Evolutionary conservation across 2,113 vertebrate genomes (phyloP).

Genomic region (Dolichallabes microphthalmus): DNA sequence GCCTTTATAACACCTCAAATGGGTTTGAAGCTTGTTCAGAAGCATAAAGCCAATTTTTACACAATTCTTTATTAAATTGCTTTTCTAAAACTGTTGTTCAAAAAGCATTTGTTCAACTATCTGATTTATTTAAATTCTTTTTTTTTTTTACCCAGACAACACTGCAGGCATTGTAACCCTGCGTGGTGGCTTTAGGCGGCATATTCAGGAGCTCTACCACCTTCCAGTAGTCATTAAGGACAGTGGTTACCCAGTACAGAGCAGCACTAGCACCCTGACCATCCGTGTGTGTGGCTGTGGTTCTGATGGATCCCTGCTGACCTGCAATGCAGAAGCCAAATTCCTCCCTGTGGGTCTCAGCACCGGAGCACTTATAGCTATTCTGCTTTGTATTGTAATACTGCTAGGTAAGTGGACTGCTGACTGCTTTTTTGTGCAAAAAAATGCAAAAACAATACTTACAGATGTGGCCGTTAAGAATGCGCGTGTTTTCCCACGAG

Average conservation of each 20-base stretch:
- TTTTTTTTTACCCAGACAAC: slow-evolving; percentile 78
- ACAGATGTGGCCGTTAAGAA: too few relatives aligned
- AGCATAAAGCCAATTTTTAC: neutral
- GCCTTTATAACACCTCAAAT: neutral
- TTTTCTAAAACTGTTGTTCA: neutral
- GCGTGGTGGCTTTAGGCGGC: slow-evolving; percentile 85
- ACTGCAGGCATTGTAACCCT: slow-evolving; percentile 89
- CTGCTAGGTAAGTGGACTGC: slow-evolving; percentile 82
- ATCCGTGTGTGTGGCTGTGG: slow-evolving; percentile 93
- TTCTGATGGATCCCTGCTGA: slow-evolving; percentile 84
- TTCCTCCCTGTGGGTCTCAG: slow-evolving; percentile 95
- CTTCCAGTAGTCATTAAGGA: slow-evolving; percentile 90
- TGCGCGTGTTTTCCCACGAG: too few relatives aligned
- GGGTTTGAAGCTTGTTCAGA: neutral
- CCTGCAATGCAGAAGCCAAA: slow-evolving; percentile 92
- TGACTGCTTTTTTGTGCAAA: neutral
- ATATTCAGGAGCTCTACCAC: slow-evolving; percentile 86
- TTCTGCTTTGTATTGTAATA: slow-evolving; percentile 91
- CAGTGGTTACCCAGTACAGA: slow-evolving; percentile 89
- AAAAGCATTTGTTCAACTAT: neutral
- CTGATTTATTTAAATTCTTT: neutral
- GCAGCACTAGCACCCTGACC: slow-evolving; percentile 92
- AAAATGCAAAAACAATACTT: neutral
- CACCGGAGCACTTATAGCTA: slow-evolving; percentile 92
- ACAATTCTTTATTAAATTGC: neutral